Evolutionary conservation across 2,888 invertebrate species (phyloP).

Genomic region (Microplitis deprimator): DNA sequence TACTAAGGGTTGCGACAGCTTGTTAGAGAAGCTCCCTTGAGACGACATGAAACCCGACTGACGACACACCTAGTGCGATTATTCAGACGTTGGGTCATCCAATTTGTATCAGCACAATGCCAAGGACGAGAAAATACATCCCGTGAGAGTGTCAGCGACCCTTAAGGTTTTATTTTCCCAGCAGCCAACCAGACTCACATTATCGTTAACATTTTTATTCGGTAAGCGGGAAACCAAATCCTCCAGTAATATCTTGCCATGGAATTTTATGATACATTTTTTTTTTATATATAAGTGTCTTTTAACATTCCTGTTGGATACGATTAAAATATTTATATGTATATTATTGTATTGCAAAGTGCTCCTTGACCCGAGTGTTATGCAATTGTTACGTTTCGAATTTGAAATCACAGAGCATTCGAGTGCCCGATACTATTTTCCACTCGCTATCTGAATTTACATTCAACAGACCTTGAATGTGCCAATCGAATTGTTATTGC

Average conservation of each 20-base stretch:
- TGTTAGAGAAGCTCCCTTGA: conserved; percentile 52
- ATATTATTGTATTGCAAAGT: not conserved
- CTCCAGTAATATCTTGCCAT: too few relatives aligned
- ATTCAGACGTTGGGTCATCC: conserved; percentile 53
- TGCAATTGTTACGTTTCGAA: not conserved
- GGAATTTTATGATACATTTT: too few relatives aligned
- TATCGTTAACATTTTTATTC: conserved; percentile 27
- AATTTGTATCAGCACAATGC: conserved; percentile 54
- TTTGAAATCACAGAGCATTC: not conserved
- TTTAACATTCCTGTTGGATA: too few relatives aligned
- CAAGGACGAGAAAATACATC: conserved; percentile 47
- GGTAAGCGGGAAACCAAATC: too few relatives aligned
- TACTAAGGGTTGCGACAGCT: conserved; percentile 49
- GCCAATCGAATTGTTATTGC: conserved; percentile 25
- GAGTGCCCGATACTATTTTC: conserved; percentile 16
- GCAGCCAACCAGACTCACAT: conserved; percentile 23
- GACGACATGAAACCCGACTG: conserved; percentile 39
- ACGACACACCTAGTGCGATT: conserved; percentile 48
- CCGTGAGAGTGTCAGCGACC: conserved; percentile 36
- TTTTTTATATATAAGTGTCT: too few relatives aligned
- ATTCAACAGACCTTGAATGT: conserved; percentile 9
- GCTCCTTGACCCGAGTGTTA: not conserved
- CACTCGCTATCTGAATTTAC: not conserved
- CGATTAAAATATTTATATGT: not conserved
- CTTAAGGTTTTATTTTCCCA: conserved; percentile 9